phyloP scores from a whole-genome alignment of 2,888 invertebrate genomes.

The Pterostichus madidus region DNA sequence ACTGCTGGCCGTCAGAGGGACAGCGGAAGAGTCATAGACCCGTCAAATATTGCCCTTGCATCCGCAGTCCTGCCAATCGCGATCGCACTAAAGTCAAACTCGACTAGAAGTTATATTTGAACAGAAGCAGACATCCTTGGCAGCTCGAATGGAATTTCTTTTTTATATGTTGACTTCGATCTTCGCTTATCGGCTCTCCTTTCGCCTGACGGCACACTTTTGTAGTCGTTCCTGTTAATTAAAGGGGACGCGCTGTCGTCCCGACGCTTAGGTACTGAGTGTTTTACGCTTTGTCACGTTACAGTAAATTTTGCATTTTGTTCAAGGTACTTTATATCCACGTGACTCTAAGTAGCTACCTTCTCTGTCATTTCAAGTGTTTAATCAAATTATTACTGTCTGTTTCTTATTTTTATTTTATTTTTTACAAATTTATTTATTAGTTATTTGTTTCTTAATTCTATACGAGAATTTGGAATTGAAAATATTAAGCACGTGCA shows the following conservation, averaged over 20 bases:
- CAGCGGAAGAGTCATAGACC: background rate
- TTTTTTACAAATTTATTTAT: too few relatives aligned
- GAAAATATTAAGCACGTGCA: too few relatives aligned
- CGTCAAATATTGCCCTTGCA: slow-evolving; percentile 23
- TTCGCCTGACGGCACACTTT: slow-evolving; percentile 57
- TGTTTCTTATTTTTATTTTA: background rate
- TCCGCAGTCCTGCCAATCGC: too few relatives aligned
- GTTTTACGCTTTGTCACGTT: slow-evolving; percentile 3
- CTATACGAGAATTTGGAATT: too few relatives aligned
- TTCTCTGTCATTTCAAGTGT: background rate
- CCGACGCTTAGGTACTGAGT: background rate
- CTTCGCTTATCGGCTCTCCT: slow-evolving; percentile 52
- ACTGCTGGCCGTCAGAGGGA: slow-evolving; percentile 18
- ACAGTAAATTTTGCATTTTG: slow-evolving; percentile 1
- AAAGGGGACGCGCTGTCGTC: slow-evolving; percentile 11
- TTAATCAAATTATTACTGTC: background rate
- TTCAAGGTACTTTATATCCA: background rate
- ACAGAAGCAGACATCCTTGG: slow-evolving; percentile 40
- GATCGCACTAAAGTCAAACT: slow-evolving; percentile 29
- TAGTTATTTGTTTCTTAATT: too few relatives aligned
- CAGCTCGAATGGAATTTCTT: slow-evolving; percentile 59
- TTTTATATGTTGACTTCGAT: slow-evolving; percentile 63
- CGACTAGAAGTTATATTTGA: slow-evolving; percentile 58
- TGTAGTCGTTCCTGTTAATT: slow-evolving; percentile 43
- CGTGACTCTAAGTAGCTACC: background rate